These are phyloP conservation scores for Lampris incognitus DNA, from an alignment of 2,113 vertebrate genomes.

Conservation along the genomic window DNA sequence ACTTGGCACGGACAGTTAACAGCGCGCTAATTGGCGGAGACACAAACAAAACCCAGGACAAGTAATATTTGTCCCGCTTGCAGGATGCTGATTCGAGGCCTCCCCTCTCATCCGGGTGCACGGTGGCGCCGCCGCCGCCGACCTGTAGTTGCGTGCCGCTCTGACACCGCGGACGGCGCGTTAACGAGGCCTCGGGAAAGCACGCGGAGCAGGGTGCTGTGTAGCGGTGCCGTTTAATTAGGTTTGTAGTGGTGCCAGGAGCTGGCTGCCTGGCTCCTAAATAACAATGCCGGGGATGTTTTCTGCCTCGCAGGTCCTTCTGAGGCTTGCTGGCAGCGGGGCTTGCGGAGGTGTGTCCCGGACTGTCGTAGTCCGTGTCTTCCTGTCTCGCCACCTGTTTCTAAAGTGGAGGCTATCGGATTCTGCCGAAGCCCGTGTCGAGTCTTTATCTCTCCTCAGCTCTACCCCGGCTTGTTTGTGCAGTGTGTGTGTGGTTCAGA, in stretches of 20 bases:
- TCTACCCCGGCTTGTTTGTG: too few species aligned
- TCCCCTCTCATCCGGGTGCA: too few species aligned
- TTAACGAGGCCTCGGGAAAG: constrained; percentile 54
- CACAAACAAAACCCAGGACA: too few species aligned
- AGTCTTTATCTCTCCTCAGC: too few species aligned
- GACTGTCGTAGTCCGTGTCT: constrained; percentile 14
- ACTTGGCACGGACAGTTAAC: too few species aligned
- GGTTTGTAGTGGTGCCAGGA: constrained; percentile 47
- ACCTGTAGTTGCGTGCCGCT: constrained; percentile 19
- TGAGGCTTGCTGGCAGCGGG: constrained; percentile 6
- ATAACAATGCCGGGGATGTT: constrained; percentile 6
- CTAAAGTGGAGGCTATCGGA: background rate
- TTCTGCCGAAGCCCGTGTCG: background rate
- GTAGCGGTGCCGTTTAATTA: constrained; percentile 39
- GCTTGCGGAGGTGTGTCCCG: background rate
- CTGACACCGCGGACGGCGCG: background rate
- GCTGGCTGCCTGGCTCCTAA: constrained; percentile 19
- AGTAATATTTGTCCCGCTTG: too few species aligned
- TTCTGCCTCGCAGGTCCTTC: constrained; percentile 39
- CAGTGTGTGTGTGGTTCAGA: constrained; percentile 16
- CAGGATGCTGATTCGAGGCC: too few species aligned
- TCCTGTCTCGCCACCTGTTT: background rate
- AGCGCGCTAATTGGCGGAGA: too few species aligned
- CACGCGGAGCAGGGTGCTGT: background rate
- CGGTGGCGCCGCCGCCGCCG: background rate